Base-by-base conservation (phyloP, 2,888 invertebrate genomes). In the Erebia epiphron region DNA sequence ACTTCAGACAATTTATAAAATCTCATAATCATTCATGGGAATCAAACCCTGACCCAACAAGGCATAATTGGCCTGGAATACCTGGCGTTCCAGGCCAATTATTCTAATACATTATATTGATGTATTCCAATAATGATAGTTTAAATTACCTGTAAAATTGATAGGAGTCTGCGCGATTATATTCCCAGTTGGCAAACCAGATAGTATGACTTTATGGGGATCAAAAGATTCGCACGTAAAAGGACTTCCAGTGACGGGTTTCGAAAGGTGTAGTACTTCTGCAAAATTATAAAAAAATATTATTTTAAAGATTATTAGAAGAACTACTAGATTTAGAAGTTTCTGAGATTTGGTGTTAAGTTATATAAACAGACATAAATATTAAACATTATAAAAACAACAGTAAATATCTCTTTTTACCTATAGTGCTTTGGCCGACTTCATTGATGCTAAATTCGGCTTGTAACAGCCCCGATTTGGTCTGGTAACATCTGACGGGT, bases 161-260 rank as follows among this genome's bases (percentile, higher is more conserved):
- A 98, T 96, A 67, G 96, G 96, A 82, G 97, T 97, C 79, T 98
- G 97, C 41, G 97, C 95, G 46, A 97, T 96, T 72, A 98, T 95
- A 73, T 95, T 96, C 65, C 95, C 96, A 77, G 95, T 96, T 60
- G 96, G 96, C 69, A 97, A 91, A 73, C 97, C 96, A 68, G 97
- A 95, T 57, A 98, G 92, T 72, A 95, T 95, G 0, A 98, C 97
- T 89, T 96, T 96, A 80, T 96, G 96, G 0, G 98, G 95, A 87
- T 99, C 98, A 84, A 96, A 98, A 0, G 98, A 97, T 83, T 98
- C 97, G 83, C 99, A 98, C 69, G 96, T 96, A 89, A 97, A 99
- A 0, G 99, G 99, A 79, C 98, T 98, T 66, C 99, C 99, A 11
- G 96, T 95, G 52, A 99, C 96, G 11, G 98, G 97, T 81, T 98